phyloP scores from a whole-genome alignment of 2,113 vertebrate genomes.

The Corythoichthys haematopterus region DNA sequence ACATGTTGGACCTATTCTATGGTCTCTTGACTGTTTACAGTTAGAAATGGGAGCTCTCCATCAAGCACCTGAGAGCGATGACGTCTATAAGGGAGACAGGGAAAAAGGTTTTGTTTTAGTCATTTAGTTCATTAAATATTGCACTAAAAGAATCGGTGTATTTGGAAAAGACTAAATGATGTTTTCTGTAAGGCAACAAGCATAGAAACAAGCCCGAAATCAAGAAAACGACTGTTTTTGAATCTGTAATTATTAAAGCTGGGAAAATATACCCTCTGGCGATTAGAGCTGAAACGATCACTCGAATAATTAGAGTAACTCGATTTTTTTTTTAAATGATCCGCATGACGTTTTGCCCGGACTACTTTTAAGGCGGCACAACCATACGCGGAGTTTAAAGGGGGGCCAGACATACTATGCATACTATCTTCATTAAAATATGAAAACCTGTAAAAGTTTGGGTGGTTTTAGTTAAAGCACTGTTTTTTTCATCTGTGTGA shows the following conservation, averaged over 20 bases:
- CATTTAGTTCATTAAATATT: not conserved
- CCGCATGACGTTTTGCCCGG: too few species aligned
- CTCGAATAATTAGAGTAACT: too few species aligned
- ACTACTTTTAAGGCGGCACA: too few species aligned
- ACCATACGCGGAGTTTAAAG: too few species aligned
- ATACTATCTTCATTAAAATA: too few species aligned
- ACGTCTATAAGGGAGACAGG: conserved; percentile 13
- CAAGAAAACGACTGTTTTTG: not conserved
- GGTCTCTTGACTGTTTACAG: not conserved
- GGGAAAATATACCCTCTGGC: too few species aligned
- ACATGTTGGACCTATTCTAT: conserved; percentile 62
- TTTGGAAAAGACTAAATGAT: not conserved
- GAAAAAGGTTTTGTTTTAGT: not conserved
- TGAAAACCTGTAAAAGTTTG: too few species aligned
- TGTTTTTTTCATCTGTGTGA: too few species aligned
- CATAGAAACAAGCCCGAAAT: not conserved
- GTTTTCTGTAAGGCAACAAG: not conserved
- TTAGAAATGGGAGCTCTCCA: not conserved
- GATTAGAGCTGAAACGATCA: too few species aligned
- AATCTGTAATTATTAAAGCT: not conserved
- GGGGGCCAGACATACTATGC: too few species aligned
- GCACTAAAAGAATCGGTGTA: not conserved
- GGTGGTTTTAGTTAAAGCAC: too few species aligned
- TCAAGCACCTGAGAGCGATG: not conserved
- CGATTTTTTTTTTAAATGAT: too few species aligned